A percentile compares a stretch with the other conserved stretches of the same genome.
These are phyloP conservation scores for Aselliscus stoliczkanus DNA, from an alignment of 2,797 vertebrate species.

Conservation along the genomic window DNA sequence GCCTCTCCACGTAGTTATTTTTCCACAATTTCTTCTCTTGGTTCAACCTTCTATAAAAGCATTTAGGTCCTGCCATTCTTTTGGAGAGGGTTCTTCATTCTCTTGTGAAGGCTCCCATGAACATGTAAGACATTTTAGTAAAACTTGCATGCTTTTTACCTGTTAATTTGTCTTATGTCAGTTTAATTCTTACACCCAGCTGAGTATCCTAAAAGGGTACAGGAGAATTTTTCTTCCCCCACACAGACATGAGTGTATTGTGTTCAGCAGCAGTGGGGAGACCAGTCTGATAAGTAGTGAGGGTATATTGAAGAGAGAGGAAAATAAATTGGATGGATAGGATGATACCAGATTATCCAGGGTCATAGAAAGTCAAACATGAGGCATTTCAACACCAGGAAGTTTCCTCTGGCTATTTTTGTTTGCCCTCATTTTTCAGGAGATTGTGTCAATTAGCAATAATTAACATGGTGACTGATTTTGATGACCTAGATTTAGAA, in stretches of 20 bases:
- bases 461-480: not conserved
- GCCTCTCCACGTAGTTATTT: not conserved
- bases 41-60: not conserved
- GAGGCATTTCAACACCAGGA: not conserved
- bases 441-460: not conserved
- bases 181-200: not conserved
- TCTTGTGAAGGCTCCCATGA: not conserved
- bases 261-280: not conserved
- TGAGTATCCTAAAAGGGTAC: not conserved
- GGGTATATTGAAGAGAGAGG: not conserved
- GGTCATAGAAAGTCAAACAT: not conserved
- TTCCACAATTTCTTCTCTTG: not conserved
- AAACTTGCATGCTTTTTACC: not conserved
- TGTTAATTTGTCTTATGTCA: not conserved
- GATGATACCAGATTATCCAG: not conserved
- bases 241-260: not conserved
- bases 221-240: not conserved
- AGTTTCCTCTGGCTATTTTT: not conserved
- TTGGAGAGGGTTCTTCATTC: not conserved
- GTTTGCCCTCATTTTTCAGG: not conserved
- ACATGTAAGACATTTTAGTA: not conserved
- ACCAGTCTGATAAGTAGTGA: not conserved
- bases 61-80: not conserved
- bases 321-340: not conserved
- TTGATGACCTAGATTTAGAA: not conserved